Evolutionary conservation across 2,113 vertebrate species (phyloP), one percentile per base, ranked within the genome.

Genomic region (Neogobius melanostomus): DNA sequence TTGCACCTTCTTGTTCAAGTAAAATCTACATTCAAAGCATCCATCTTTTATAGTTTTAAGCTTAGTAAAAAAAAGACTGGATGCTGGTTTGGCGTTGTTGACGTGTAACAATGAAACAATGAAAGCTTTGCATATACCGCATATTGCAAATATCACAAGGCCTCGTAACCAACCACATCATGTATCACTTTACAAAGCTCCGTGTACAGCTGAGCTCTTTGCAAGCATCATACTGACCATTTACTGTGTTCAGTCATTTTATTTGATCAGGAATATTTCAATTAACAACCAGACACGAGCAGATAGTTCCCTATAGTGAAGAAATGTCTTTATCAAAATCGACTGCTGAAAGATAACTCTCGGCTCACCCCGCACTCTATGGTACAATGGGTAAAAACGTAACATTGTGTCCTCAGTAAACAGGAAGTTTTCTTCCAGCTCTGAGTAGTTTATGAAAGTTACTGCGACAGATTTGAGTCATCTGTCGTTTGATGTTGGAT

Each of bases 391-490:
- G 46, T 57, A 72, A 28, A 59, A 57, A 65, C 17, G 64, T 74
- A 69, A 46, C 49, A 53, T 69, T 12, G 73, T 80, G 14, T 72
- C 72, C 70, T 71, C 21, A 14, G 49, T 75, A 65, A 51, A 28
- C 44, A 8, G 70, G 68, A 75, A 67, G 57, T 36, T 70, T 64
- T 68, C 61, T 52, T 14, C 0, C 46, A 64, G 47, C 17, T 51
- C 21, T 69, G 36, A 5, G 5, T 15, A 6, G 7, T 71, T 14
- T 51, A 51, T 51, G 4, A 51, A 51, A 11, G 15, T 6, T 11
- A 47, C 11, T 51, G 11, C 11, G 0, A 51, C 49, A 15, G 49
- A 51, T 51, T 14, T 51, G 49, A 51, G 11, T 51, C 4, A 51
- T 6, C 49, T 14, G 11, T 51, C 6, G 49, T 56, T 56, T 56